Evolutionary conservation across 2,888 invertebrate genomes (phyloP).

Genomic region (Pollenia labialis): DNA sequence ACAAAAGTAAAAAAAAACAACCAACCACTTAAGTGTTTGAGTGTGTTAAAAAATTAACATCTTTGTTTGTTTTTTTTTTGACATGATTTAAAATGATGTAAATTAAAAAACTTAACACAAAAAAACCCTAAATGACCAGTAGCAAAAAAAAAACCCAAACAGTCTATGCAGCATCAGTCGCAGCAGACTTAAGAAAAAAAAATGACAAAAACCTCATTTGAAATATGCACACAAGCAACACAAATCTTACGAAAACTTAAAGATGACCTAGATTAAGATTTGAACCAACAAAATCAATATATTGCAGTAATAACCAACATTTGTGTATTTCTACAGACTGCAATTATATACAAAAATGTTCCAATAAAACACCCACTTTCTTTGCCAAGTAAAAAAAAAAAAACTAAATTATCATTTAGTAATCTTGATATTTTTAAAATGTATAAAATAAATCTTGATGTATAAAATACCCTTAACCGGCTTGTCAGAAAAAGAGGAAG

Average conservation of each 20-base stretch:
- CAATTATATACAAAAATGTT: conserved; percentile 11
- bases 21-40: not conserved
- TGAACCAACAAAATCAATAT: conserved; percentile 42
- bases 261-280: conserved; percentile 52
- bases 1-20: conserved; percentile 9
- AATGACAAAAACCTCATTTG: conserved; percentile 14
- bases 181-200: not conserved
- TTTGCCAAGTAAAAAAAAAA: conserved; percentile 8
- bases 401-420: not conserved
- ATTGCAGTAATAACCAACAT: conserved; percentile 16
- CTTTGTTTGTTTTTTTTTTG: conserved; percentile 15
- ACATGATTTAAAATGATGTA: conserved; percentile 52
- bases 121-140: conserved; percentile 28
- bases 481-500: not conserved
- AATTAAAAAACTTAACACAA: conserved; percentile 27
- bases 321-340: not conserved
- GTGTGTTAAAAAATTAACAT: conserved; percentile 61
- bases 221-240: conserved; percentile 26
- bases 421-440: conserved; percentile 10
- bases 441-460: conserved; percentile 12
- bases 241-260: conserved; percentile 51
- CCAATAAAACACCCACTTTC: conserved; percentile 62
- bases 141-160: conserved; percentile 24
- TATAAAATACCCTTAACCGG: not conserved
- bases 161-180: not conserved